phyloP scores from a whole-genome alignment of 2,113 vertebrate genomes.

The Microcebus ravelobensis region DNA sequence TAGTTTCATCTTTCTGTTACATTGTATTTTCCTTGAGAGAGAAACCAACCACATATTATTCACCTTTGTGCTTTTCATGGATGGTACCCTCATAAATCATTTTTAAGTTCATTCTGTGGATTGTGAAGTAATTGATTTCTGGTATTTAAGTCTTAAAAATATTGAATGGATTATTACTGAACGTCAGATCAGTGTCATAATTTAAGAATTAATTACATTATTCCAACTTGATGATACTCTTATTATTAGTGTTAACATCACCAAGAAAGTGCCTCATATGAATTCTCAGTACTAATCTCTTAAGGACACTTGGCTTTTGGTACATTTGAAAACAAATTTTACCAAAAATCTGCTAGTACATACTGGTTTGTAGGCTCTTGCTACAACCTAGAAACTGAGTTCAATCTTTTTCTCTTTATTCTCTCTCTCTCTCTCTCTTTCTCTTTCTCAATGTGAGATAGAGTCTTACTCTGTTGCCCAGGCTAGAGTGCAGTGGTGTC shows the following conservation, averaged over 20 bases:
- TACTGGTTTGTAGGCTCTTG: neutral
- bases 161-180: neutral
- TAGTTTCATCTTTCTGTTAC: slow-evolving; percentile 5
- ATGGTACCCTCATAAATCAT: neutral
- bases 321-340: slow-evolving; percentile 1
- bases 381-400: neutral
- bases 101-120: neutral
- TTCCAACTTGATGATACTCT: neutral
- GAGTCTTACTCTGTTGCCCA: no score
- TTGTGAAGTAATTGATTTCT: slow-evolving; percentile 3
- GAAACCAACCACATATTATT: neutral
- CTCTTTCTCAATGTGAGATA: no score
- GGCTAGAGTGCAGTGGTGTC: no score
- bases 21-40: neutral
- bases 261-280: neutral
- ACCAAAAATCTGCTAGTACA: neutral
- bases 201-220: slow-evolving; percentile 32
- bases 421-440: no score
- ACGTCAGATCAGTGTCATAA: neutral
- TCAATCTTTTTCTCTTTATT: neutral
- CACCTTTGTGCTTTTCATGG: neutral
- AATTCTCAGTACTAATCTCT: neutral
- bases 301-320: neutral
- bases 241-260: neutral
- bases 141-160: neutral